Conservation (phyloP, 2,888 invertebrate species). For the Desoria tigrina region DNA sequence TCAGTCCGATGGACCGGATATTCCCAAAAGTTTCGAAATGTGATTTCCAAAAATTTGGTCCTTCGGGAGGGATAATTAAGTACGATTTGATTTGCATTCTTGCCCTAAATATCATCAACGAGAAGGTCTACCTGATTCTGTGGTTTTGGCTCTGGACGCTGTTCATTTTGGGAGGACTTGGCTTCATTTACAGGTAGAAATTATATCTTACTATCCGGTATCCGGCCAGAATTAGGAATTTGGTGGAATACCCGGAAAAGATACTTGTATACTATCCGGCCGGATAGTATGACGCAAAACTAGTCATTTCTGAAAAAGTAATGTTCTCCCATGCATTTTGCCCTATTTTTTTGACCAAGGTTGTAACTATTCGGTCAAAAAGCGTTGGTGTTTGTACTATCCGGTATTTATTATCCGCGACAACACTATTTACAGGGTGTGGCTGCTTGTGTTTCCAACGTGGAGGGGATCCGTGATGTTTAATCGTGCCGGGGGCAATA, state of each 20-base stretch:
- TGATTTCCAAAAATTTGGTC: slow-evolving; percentile 14
- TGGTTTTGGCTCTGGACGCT: slow-evolving; percentile 1
- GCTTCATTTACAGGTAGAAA: not conserved
- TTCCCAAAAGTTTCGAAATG: slow-evolving; percentile 18
- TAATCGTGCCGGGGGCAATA: not conserved
- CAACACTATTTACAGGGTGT: no score
- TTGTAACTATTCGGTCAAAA: no score
- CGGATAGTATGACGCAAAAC: no score
- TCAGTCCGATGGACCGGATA: slow-evolving; percentile 9
- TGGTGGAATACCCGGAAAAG: no score
- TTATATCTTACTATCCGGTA: no score
- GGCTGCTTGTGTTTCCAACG: not conserved
- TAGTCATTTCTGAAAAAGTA: no score
- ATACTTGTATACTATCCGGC: no score
- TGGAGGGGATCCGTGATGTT: not conserved
- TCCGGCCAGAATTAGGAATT: no score
- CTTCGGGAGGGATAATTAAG: slow-evolving; percentile 2
- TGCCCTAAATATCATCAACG: slow-evolving; percentile 2
- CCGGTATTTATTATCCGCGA: no score
- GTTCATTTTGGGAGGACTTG: not conserved
- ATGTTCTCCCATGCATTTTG: no score
- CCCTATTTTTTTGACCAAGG: no score
- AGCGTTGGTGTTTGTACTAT: no score
- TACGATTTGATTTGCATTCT: slow-evolving; percentile 10
- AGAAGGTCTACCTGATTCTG: slow-evolving; percentile 7